phyloP scores from a whole-genome alignment of 2,113 vertebrate species.

The Pituophis catenifer region DNA sequence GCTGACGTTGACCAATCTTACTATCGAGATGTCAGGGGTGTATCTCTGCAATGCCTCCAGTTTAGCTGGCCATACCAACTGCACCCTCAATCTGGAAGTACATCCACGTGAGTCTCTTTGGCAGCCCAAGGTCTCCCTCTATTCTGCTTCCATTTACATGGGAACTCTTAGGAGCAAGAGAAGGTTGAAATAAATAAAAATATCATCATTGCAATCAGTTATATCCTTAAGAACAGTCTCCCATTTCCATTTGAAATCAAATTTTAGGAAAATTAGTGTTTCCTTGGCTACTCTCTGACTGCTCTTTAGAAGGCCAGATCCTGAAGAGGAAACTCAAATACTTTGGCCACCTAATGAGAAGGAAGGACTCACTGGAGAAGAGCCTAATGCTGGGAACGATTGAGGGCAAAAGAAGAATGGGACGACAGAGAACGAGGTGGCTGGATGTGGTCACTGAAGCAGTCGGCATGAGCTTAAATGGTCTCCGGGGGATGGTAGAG shows the following conservation, averaged over 20 bases:
- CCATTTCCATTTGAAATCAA: not conserved
- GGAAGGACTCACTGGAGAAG: too few species aligned
- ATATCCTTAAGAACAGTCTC: not conserved
- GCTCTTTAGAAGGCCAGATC: too few species aligned
- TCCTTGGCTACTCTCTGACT: not conserved
- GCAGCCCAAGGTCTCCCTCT: too few species aligned
- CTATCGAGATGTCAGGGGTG: slow-evolving; percentile 78
- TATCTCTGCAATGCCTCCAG: slow-evolving; percentile 82
- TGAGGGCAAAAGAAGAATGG: too few species aligned
- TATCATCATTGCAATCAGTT: not conserved
- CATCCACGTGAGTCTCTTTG: slow-evolving; percentile 70
- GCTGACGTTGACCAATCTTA: slow-evolving; percentile 81
- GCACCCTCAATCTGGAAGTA: slow-evolving; percentile 80
- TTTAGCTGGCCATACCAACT: slow-evolving; percentile 69
- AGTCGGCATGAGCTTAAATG: too few species aligned
- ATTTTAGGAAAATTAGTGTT: not conserved
- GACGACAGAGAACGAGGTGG: too few species aligned
- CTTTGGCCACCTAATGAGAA: too few species aligned
- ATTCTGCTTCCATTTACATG: not conserved
- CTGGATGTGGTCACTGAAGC: too few species aligned
- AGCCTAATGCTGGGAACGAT: too few species aligned
- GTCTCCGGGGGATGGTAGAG: too few species aligned
- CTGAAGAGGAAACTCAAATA: too few species aligned
- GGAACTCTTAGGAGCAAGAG: not conserved
- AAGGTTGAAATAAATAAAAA: not conserved